These are phyloP conservation scores for Drosophila parthenogenetica DNA, from an alignment of 2,888 invertebrate species.

Conservation along the genomic window DNA sequence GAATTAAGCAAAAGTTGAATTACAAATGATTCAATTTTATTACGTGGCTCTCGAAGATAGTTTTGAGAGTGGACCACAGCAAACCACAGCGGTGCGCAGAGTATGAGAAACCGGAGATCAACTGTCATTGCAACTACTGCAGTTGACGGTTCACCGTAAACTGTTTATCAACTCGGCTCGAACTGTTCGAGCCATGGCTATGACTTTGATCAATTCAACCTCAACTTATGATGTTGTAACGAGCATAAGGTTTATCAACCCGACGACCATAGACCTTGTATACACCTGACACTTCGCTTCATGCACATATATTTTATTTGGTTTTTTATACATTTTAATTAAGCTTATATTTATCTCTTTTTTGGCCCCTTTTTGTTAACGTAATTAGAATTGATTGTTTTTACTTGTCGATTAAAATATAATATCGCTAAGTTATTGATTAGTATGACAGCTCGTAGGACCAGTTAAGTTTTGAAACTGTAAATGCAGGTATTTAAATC, in stretches of 20 bases:
- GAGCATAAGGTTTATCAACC: conserved; percentile 46
- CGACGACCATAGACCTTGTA: conserved; percentile 50
- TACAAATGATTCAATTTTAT: background rate
- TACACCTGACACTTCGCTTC: background rate
- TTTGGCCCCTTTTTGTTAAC: no score
- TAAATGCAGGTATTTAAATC: conserved; percentile 21
- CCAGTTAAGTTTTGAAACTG: conserved; percentile 45
- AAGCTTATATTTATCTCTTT: background rate
- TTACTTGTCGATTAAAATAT: background rate
- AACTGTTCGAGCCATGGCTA: conserved; percentile 15
- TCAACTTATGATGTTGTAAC: conserved; percentile 25
- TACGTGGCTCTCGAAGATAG: conserved; percentile 55
- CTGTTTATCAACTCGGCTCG: conserved; percentile 28
- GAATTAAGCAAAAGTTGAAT: background rate
- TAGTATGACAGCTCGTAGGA: conserved; percentile 35
- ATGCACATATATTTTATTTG: background rate
- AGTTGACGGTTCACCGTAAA: conserved; percentile 35
- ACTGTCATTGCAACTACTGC: conserved; percentile 46
- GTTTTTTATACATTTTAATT: background rate
- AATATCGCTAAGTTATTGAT: conserved; percentile 3
- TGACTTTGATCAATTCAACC: conserved; percentile 31
- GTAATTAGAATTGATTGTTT: background rate
- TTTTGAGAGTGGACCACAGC: conserved; percentile 28
- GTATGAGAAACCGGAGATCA: conserved; percentile 16
- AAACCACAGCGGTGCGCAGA: conserved; percentile 17